Evolutionary conservation across 2,888 invertebrate genomes (phyloP), one percentile per base, ranked within the genome.

Genomic region (Ctenicera cuprea): DNA sequence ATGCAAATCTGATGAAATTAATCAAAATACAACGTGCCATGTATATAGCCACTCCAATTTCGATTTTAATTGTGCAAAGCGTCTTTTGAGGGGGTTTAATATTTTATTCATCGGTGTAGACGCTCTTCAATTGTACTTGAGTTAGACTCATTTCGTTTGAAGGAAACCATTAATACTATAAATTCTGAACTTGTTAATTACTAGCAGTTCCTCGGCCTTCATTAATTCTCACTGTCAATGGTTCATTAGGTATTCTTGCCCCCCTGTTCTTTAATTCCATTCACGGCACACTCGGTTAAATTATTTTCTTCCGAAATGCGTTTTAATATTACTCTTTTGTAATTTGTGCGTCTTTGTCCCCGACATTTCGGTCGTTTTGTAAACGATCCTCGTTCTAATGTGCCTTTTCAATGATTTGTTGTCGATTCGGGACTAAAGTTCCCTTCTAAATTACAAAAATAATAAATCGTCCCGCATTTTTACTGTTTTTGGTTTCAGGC

Each of bases 131-230:
- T 48, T 33, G 38, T 33, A 20, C 30, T 48, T n/a, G 50, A 38
- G n/a, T 22, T 20, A 11, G 41, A 12, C 26, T 43, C 65, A 18
- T 65, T 65, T 52, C 37, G 43, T 26, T 37, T 33, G 50, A 50
- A 65, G 37, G 14, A 48, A 65, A 48, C 62, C 62, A 45, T 41
- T 62, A 62, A 62, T 62, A 38, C 50, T 26, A 64, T 64, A 54
- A 63, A 52, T 54, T 64, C 48, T 20, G 38, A 43, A 54, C 52
- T 64, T 71, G 64, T 64, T 71, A 71, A 62, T 71, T 71, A 71
- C 26, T 61, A 62, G 45, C 43, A 45, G 43, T 62, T 62, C 30
- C 59, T 69, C 16, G 16, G 64, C 41, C 43, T 50, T 54, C 64
- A 63, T 71, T 64, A 63, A 71, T 64, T 71, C 45, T 30, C 52